Base-by-base conservation (phyloP, 1,140 invertebrate species). In the Tigriopus japonicus region DNA sequence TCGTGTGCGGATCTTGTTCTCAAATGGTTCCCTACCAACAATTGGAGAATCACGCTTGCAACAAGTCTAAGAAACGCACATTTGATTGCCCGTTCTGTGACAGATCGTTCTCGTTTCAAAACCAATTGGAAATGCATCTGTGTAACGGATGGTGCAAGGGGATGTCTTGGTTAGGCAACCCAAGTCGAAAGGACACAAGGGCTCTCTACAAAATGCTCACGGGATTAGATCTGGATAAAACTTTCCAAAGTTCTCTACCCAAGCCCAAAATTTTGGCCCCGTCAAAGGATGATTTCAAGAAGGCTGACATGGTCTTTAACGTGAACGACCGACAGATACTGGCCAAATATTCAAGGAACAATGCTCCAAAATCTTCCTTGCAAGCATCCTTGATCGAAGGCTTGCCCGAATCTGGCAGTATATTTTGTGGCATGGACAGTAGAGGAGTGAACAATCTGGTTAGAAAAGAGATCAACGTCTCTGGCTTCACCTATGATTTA, bases 381-480 rank as follows among this genome's bases (percentile, higher is more conserved):
- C 3, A 49, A 21, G 28, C 28, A 35, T 35, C 28, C 9, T 49
- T 49, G 45, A 49, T 21, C 6, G 45, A 49, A 14, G 40, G 41
- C 10, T 40, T 58, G 6, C 55, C 55, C 41, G 15, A 19, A 41
- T 28, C n/a, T 17, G 55, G 55, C 40, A 58, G 40, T 13, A 61
- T 61, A 23, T 61, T 55, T 35, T n/a, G 14, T 53, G 51, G 59
- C 21, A 14, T 49, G 21, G 53, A 7, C 15, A 19, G 17, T 17
- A 7, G 40, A 40, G 59, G 59, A 13, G 40, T 61, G 3, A 23
- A 28, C 10, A 53, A 40, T 51, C 19, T 19, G 2, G 14, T 61
- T 2, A 58, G 40, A 24, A 61, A 61, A 42, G 59, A 55, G 35
- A 56, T 61, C 35, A 53, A 53, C 10, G 59, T 54, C 19, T 14